Percentiles rank a stretch among this genome's conserved stretches.
Conservation (phyloP, 1,140 invertebrate species). For the Dinoponera quadriceps region DNA sequence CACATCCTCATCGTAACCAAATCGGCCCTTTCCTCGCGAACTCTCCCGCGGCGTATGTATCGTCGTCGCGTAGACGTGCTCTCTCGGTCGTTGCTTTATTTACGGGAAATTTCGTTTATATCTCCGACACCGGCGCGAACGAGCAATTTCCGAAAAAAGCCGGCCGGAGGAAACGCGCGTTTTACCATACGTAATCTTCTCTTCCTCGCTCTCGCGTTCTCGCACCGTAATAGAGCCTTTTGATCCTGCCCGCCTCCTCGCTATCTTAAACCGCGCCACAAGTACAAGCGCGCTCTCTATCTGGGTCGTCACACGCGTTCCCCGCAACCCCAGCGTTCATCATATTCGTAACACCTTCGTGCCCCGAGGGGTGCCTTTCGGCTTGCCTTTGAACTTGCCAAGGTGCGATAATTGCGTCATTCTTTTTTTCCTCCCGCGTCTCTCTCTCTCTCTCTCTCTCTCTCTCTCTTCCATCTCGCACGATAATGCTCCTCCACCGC, state of each 20-base stretch:
- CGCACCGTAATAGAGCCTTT: slow-evolving; percentile 50
- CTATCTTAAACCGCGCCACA: slow-evolving; percentile 51
- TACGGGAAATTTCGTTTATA: slow-evolving; percentile 58
- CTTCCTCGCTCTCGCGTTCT: slow-evolving; percentile 18
- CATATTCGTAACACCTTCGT: slow-evolving; percentile 69
- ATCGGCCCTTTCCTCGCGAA: background rate
- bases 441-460: no score
- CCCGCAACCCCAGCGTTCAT: slow-evolving; percentile 54
- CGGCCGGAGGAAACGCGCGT: slow-evolving; percentile 24
- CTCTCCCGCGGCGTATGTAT: background rate
- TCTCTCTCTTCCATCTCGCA: slow-evolving; percentile 32
- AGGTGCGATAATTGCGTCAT: slow-evolving; percentile 69
- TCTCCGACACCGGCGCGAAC: slow-evolving; percentile 26
- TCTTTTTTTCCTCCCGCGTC: slow-evolving; percentile 21
- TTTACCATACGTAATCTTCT: slow-evolving; percentile 46
- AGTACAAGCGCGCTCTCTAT: slow-evolving; percentile 38
- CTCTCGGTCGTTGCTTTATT: slow-evolving; percentile 33
- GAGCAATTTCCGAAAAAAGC: slow-evolving; percentile 47
- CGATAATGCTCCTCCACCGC: background rate
- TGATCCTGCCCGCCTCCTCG: slow-evolving; percentile 48
- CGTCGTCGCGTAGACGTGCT: background rate
- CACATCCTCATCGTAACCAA: background rate
- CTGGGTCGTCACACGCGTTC: slow-evolving; percentile 64
- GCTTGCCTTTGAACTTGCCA: slow-evolving; percentile 69
- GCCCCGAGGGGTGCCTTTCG: slow-evolving; percentile 61